Conservation (phyloP, 2,113 vertebrate genomes). For the Arothron firmamentum region DNA sequence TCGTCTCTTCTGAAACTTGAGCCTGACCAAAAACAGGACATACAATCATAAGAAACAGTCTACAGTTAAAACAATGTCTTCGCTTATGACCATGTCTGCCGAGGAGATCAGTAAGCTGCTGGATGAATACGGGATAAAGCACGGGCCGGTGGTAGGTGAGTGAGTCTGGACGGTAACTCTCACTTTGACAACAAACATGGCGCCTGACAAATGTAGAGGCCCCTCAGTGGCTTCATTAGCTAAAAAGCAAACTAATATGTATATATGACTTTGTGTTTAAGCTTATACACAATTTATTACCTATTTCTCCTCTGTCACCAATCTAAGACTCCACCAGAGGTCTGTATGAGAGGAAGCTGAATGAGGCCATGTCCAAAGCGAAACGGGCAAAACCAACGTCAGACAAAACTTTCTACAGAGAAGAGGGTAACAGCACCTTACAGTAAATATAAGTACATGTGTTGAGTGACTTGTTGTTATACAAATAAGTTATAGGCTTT, state of each 20-base stretch:
- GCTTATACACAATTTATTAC: no score
- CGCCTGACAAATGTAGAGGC: neutral
- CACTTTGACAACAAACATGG: no score
- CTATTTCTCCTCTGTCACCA: no score
- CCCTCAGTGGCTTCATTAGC: neutral
- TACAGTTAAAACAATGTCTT: conserved; percentile 23
- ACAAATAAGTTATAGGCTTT: no score
- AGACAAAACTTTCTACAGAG: conserved; percentile 68
- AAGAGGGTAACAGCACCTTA: conserved; percentile 53
- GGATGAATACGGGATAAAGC: conserved; percentile 72
- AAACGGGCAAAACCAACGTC: conserved; percentile 30
- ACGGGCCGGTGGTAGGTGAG: conserved; percentile 76
- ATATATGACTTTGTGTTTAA: no score
- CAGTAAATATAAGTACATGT: no score
- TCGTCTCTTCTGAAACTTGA: neutral
- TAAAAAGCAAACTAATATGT: no score
- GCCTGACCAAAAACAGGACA: rapidly evolving
- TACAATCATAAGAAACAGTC: neutral
- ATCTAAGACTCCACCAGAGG: conserved; percentile 63
- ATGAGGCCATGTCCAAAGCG: conserved; percentile 64
- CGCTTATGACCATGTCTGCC: conserved; percentile 47
- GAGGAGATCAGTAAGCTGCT: conserved; percentile 63
- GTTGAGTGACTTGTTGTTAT: no score
- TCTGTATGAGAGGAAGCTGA: conserved; percentile 73
- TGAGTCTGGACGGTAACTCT: neutral